Evolutionary conservation across 2,797 vertebrate genomes (phyloP), one percentile per base, ranked within the genome.

Genomic region (Selene dorsalis): DNA sequence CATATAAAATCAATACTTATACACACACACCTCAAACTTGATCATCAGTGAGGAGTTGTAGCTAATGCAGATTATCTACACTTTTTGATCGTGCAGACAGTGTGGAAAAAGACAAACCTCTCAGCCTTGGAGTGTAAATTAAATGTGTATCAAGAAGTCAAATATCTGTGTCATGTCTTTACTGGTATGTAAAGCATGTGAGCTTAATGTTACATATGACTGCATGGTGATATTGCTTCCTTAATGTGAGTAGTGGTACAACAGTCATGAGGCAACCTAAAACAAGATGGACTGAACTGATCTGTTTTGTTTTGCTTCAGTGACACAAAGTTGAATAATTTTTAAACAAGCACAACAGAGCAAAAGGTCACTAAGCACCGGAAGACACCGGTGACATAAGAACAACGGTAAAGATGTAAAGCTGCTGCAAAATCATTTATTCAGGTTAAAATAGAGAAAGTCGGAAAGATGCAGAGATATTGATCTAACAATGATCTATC

Each of bases 141-240:
- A 22, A 30, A 30, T 47, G 26, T n/a, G n/a, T n/a, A n/a, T n/a
- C 7, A 8, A 45, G 12, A 9, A 1, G 9, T 26, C 45, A 28
- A 55, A 55, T 8, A 10, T 39, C 38, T 39, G 38, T 39, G 38
- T 39, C 3, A 20, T 32, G 56, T 45, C 32, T 55, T 59, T 9
- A 26, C 3, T 43, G 68, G 16, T 10, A 73, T 73, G 12, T 53
- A 17, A 61, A 59, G 26, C 38, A 70, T 50, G 68, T 38, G 48
- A 57, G n/a, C 3, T 13, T 17, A 17, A 52, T 4, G 9, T 45
- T 16, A 8, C 32, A 65, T 4, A 26, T 67, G n/a, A 28, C 20
- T 9, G 4, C 45, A 50, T 17, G 6, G 0, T 58, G n/a, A 45
- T 52, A 20, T 39, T 30, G 14, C 39, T 3, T 43, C 48, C 17